A percentile compares a stretch with the other conserved stretches of the same genome.
Evolutionary conservation across 2,113 vertebrate genomes (phyloP).

Genomic region (Cheilinus undulatus): DNA sequence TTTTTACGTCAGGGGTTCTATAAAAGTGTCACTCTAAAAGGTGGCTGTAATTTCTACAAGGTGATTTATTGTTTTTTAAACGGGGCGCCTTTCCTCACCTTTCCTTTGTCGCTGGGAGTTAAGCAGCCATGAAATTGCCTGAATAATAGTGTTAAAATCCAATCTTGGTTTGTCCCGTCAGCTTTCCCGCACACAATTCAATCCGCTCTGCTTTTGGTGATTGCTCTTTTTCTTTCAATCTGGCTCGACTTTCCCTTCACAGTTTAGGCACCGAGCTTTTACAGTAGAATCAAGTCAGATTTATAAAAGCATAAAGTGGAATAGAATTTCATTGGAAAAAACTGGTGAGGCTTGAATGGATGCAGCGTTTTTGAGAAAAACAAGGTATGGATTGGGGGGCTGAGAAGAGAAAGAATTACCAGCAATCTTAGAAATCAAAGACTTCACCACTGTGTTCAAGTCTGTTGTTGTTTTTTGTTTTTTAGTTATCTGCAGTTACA

Average conservation of each 20-base stretch:
- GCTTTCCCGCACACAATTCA: slow-evolving; percentile 69
- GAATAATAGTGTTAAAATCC: slow-evolving; percentile 96
- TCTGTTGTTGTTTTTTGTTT: too few species aligned
- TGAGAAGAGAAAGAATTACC: too few species aligned
- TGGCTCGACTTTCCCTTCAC: slow-evolving; percentile 65
- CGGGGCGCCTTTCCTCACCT: slow-evolving; percentile 77
- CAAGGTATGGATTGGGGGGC: not conserved
- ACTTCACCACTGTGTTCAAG: not conserved
- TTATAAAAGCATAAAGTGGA: slow-evolving; percentile 42
- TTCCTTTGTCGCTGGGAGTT: slow-evolving; percentile 84
- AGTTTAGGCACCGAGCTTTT: slow-evolving; percentile 59
- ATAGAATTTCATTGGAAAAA: slow-evolving; percentile 16
- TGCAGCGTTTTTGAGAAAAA: not conserved
- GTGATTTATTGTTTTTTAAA: slow-evolving; percentile 93
- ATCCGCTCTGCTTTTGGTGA: slow-evolving; percentile 78
- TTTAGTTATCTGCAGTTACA: too few species aligned
- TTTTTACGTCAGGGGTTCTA: slow-evolving; percentile 92
- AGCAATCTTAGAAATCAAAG: not conserved
- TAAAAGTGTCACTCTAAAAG: slow-evolving; percentile 89
- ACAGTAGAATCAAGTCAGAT: slow-evolving; percentile 53
- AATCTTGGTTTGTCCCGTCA: slow-evolving; percentile 86
- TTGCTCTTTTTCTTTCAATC: slow-evolving; percentile 84
- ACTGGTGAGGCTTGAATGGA: slow-evolving; percentile 10
- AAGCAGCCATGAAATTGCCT: slow-evolving; percentile 98
- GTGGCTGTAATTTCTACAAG: slow-evolving; percentile 88